Percentiles rank a stretch among this genome's conserved stretches.
Evolutionary conservation across 2,888 invertebrate species (phyloP).

Genomic region (Netelia virgata): DNA sequence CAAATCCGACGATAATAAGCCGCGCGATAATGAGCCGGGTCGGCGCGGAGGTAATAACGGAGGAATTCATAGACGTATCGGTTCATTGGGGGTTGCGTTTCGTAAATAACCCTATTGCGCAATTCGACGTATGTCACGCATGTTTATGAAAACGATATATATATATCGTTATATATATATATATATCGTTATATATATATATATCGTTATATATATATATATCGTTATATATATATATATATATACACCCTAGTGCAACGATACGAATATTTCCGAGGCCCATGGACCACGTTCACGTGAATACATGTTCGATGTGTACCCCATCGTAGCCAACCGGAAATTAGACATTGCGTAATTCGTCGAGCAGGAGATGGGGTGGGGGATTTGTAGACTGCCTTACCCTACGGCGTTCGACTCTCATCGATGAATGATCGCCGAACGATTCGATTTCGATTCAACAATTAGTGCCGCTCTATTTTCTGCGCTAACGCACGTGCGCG

Average conservation of each 20-base stretch:
- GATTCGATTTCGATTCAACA: slow-evolving; percentile 8
- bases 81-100: too few relatives aligned
- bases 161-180: not conserved
- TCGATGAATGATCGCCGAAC: not conserved
- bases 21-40: too few relatives aligned
- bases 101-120: too few relatives aligned
- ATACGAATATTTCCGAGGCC: slow-evolving; percentile 1
- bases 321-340: slow-evolving; percentile 68
- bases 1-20: too few relatives aligned
- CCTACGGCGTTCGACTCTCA: not conserved
- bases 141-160: slow-evolving; percentile 1
- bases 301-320: slow-evolving; percentile 2
- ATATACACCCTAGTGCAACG: too few relatives aligned
- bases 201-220: not conserved
- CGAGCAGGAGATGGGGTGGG: not conserved
- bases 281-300: slow-evolving; percentile 23
- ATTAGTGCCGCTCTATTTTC: slow-evolving; percentile 16
- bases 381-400: too few relatives aligned
- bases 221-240: too few relatives aligned
- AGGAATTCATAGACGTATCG: too few relatives aligned
- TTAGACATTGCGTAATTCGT: slow-evolving; percentile 74
- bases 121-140: not conserved
- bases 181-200: not conserved
- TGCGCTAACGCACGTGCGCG: not conserved
- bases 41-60: too few relatives aligned